phyloP scores from a whole-genome alignment of 2,113 vertebrate genomes.

The Mus spicilegus region DNA sequence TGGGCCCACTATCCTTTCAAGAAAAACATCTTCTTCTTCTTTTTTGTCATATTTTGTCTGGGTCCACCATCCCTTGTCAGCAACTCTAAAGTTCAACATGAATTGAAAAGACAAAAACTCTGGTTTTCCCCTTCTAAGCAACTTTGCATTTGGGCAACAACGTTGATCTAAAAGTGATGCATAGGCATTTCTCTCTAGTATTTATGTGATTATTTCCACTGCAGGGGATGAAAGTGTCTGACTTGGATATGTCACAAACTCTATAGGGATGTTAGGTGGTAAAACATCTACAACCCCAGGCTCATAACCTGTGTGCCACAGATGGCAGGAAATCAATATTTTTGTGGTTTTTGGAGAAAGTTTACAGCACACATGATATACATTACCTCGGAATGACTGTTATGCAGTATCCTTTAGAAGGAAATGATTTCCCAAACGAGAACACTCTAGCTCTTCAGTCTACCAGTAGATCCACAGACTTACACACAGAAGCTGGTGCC shows the following conservation, averaged over 20 bases:
- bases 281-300: neutral
- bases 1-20: neutral
- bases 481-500: neutral
- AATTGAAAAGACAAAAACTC: slow-evolving; percentile 9
- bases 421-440: neutral
- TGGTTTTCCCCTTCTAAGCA: neutral
- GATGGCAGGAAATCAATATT: neutral
- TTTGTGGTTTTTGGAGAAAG: neutral
- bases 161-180: neutral
- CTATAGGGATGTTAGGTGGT: neutral
- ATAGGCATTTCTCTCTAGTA: neutral
- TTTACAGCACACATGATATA: neutral
- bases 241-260: neutral
- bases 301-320: neutral
- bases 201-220: slow-evolving; percentile 19
- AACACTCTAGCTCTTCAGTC: neutral
- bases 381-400: neutral
- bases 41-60: neutral
- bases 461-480: neutral
- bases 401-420: neutral
- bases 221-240: neutral
- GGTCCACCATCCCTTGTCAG: neutral
- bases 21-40: neutral
- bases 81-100: slow-evolving; percentile 13
- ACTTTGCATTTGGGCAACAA: neutral